Evolutionary conservation across 2,888 invertebrate species (phyloP), one percentile per base, ranked within the genome.

Genomic region (Tiliacea aurago): DNA sequence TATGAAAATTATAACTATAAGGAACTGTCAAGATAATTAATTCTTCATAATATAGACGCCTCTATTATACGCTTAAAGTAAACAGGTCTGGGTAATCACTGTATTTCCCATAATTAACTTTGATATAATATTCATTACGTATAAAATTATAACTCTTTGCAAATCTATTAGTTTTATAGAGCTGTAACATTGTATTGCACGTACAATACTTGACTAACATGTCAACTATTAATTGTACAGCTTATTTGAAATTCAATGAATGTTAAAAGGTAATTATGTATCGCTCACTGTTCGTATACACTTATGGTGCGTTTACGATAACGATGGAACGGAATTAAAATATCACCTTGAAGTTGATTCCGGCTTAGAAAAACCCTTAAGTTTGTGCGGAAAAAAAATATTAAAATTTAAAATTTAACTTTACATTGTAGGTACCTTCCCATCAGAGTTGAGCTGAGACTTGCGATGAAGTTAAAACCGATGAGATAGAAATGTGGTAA

Each of bases 161-260:
- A 37, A 37, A 37, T 37, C 37, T 37, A 37, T 37, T 37, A 37
- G 37, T 37, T 55, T 64, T 43, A 80, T 63, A 63, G 15, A 70
- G 43, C 41, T 64, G 43, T 59, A 23, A 56, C 41, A 59, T 71
- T 47, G 43, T 67, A 62, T 11, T 59, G 58, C 43, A 51, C 23
- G 1, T 75, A n/a, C n/a, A n/a, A 28, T 51, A 78, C 62, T 41
- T 67, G 62, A 70, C 47, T 56, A 45, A 66, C 79, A 53, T 74
- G 70, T 55, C 51, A 64, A 65, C 58, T 70, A 77, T 72, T 75
- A 77, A 23, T 71, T 66, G 18, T 55, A 73, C 62, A 51, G 45
- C 73, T 73, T 71, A 84, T 81, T 84, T 81, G 70, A 65, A 73
- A 76, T 84, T 75, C 81, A 77, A 81, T 84, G 2, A 71, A 78